Percentiles rank a stretch among this genome's conserved stretches.
These are phyloP conservation scores for Dipodomys spectabilis DNA, from an alignment of 2,113 vertebrate species.

Conservation along the genomic window DNA sequence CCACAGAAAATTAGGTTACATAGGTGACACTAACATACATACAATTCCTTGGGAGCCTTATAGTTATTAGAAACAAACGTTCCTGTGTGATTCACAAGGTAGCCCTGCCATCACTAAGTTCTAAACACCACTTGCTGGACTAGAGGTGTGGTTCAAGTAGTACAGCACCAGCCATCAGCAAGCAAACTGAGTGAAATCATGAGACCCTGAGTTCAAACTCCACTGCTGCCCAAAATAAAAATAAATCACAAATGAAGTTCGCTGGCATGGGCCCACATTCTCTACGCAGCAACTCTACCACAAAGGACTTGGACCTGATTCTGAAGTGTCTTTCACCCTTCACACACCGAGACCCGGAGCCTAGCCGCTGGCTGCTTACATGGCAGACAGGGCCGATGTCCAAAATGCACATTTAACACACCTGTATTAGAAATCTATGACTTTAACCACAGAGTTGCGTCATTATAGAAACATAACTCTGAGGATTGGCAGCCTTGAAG, in stretches of 20 bases:
- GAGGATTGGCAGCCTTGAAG: not conserved
- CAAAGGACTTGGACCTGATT: not conserved
- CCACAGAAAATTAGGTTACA: constrained; percentile 1
- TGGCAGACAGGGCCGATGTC: not conserved
- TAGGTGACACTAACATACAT: not conserved
- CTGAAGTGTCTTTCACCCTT: not conserved
- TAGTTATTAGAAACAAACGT: not conserved
- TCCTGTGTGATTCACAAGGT: not conserved
- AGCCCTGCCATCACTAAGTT: not conserved
- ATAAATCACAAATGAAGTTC: not conserved
- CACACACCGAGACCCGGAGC: not conserved
- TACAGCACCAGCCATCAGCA: too few relatives aligned
- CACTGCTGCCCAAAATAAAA: too few relatives aligned
- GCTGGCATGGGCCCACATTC: not conserved
- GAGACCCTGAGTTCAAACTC: too few relatives aligned
- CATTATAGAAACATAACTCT: not conserved
- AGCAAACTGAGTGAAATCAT: too few relatives aligned
- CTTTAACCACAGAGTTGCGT: not conserved
- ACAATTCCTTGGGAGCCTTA: not conserved
- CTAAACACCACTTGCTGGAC: not conserved
- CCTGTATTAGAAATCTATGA: not conserved
- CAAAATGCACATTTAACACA: not conserved
- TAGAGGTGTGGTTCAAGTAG: too few relatives aligned
- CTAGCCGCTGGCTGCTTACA: not conserved
- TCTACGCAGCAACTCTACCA: not conserved